Base-by-base conservation (phyloP, 2,888 invertebrate genomes). In the Chironomus riparius region DNA sequence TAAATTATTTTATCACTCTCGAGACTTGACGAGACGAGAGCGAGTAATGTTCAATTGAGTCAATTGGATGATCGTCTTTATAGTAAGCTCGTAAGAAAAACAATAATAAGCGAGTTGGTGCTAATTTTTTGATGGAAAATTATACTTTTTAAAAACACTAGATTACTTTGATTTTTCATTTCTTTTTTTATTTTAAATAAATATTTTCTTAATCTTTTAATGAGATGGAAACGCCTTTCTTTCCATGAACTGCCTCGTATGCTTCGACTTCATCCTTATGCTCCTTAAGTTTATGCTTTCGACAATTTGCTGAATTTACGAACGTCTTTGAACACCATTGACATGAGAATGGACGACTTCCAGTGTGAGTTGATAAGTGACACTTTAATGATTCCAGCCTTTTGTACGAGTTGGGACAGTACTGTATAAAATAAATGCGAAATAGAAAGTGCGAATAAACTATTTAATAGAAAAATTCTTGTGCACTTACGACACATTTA, bases 261-360 rank as follows among this genome's bases (percentile, higher is more conserved):
- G 38, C 48, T 4, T 47, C 65, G 1, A 74, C 74, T 68, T 74
- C 74, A 24, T 47, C 7, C 2, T 65, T 47, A 48, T 74, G 74
- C 10, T 74, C 48, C n/a, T 74, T 74, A 0, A 74, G 48, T 68
- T 74, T 74, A 48, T 74, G 74, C 18, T 74, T 74, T 6, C 74
- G 47, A 15, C 74, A 74, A 15, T 74, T 74, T 21, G 74, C 74
- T 13, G 74, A 74, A 12, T 74, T 74, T 1, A 74, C 65, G 15
- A 74, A 74, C 4, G 65, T 74, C 24, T 61, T 22, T 12, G 15
- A 13, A 18, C 74, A 74, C 65, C 65, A 74, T 3, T n/a, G 4
- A 13, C 74, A 74, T 3, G 18, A 21, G 12, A 47, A 68, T 13
- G 74, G 74, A 18, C 74, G 47, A 10, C 22, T 15, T 0, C 74